Conservation (phyloP, 2,797 vertebrate genomes). For the Saxicola maurus region DNA sequence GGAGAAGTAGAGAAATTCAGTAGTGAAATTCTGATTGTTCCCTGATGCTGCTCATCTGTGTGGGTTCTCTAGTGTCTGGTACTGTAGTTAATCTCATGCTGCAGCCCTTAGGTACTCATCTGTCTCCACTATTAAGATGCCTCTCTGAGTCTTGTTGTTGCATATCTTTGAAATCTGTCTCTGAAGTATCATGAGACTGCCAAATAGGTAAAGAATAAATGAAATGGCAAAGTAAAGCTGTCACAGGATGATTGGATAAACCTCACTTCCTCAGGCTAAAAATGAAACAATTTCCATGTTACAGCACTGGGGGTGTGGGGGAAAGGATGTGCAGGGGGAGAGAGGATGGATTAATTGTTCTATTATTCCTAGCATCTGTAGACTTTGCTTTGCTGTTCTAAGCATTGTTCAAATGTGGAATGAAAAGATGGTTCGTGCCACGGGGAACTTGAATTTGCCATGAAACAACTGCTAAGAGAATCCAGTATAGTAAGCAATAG, state of each 20-base stretch:
- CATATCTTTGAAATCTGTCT: not conserved
- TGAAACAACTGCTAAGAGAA: not conserved
- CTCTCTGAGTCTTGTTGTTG: not conserved
- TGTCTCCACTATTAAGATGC: not conserved
- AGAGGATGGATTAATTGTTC: not conserved
- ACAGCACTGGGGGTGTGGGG: not conserved
- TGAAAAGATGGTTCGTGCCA: not conserved
- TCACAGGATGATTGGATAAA: not conserved
- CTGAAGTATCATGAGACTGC: not conserved
- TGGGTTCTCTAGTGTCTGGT: not conserved
- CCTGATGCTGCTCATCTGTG: not conserved
- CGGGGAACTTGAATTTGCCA: slow-evolving; percentile 1
- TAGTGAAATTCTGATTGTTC: not conserved
- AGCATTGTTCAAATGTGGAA: not conserved
- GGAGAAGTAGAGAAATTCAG: not conserved
- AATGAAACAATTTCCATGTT: not conserved
- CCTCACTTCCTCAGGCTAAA: slow-evolving; percentile 24
- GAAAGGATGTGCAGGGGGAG: not conserved
- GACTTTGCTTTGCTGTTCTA: not conserved
- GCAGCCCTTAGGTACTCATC: not conserved
- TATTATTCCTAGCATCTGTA: not conserved
- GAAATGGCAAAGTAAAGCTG: not conserved
- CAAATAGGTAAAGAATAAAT: slow-evolving; percentile 2
- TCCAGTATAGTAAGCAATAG: not conserved
- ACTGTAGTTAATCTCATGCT: not conserved